Conservation (phyloP, 2,888 invertebrate species). For the Drosophila anceps region DNA sequence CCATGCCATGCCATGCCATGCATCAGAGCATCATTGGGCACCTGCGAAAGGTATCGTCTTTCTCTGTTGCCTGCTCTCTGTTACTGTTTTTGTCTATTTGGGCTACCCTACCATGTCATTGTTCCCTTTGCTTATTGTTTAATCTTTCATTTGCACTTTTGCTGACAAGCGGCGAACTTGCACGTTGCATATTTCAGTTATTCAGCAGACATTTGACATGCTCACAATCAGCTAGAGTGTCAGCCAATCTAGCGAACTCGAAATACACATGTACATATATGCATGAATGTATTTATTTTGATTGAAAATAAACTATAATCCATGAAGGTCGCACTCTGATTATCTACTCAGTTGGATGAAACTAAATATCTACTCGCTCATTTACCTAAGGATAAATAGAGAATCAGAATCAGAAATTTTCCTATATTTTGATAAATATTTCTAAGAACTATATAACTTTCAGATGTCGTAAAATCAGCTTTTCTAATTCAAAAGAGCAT, state of each 20-base stretch:
- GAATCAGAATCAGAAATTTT: neutral
- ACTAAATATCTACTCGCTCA: neutral
- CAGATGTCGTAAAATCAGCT: neutral
- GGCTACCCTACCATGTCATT: slow-evolving; percentile 26
- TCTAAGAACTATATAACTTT: neutral
- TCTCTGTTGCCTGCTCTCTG: slow-evolving; percentile 5
- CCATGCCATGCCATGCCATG: slow-evolving; percentile 43
- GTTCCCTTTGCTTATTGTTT: slow-evolving; percentile 61
- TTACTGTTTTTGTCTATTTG: neutral
- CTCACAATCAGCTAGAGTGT: slow-evolving; percentile 56
- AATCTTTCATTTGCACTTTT: slow-evolving; percentile 71
- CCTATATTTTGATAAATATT: neutral
- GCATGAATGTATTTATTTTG: neutral
- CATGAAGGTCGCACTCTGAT: neutral
- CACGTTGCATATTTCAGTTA: slow-evolving; percentile 48
- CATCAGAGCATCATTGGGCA: slow-evolving; percentile 39
- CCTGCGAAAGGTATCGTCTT: slow-evolving; percentile 57
- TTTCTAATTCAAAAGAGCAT: neutral
- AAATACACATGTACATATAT: slow-evolving; percentile 1
- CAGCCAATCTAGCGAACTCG: slow-evolving; percentile 35
- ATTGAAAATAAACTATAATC: neutral
- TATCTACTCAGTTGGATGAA: neutral
- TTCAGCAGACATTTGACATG: slow-evolving; percentile 42
- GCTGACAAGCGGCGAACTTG: slow-evolving; percentile 33
- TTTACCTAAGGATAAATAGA: neutral